Evolutionary conservation across 1,140 invertebrate species (phyloP), one percentile per base, ranked within the genome.

Genomic region (Heterodera carotae): DNA sequence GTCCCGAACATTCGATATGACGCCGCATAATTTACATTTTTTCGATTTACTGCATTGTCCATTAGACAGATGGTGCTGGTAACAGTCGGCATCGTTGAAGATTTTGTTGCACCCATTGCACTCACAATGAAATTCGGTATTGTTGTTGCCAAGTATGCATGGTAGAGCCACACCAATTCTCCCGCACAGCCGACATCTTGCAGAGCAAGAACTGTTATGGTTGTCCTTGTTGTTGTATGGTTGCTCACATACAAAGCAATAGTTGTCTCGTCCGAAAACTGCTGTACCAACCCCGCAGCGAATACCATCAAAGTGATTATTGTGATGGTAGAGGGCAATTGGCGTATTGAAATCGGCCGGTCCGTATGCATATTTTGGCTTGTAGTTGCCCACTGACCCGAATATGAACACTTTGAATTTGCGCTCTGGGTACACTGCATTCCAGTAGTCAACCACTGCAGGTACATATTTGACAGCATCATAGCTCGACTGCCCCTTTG

Each of bases 171-270:
- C 27, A n/a, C 67, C 29, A 0, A 68, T 12, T 4, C 67, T n/a
- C 4, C 67, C 22, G 29, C 67, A 68, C 7, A 25, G 7, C 10
- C 6, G 25, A 29, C 67, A 68, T 4, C 4, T 4, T 22, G 67
- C 34, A 36, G 22, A 27, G 25, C 67, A 68, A 27, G 6, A n/a
- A n/a, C 4, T 29, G 8, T n/a, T 27, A 68, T 68, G 67, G 5
- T 68, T 27, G 2, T 31, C 10, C 10, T 4, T 5, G n/a, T 68
- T 68, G 2, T 43, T 27, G n/a, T 31, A 68, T n/a, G 34, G 34
- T 22, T 29, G n/a, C 43, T 68, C 67, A 68, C 67, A 68, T 10
- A 27, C n/a, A 68, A 68, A 68, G 27, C 29, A 33, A 68, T 68
- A 68, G 7, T 7, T 2, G 34, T 39, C 36, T 5, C 34, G 27